Evolutionary conservation across 92 coral and sea anemone genomes (phyloP).

Genomic region (Hydrozoanthus gracilis): DNA sequence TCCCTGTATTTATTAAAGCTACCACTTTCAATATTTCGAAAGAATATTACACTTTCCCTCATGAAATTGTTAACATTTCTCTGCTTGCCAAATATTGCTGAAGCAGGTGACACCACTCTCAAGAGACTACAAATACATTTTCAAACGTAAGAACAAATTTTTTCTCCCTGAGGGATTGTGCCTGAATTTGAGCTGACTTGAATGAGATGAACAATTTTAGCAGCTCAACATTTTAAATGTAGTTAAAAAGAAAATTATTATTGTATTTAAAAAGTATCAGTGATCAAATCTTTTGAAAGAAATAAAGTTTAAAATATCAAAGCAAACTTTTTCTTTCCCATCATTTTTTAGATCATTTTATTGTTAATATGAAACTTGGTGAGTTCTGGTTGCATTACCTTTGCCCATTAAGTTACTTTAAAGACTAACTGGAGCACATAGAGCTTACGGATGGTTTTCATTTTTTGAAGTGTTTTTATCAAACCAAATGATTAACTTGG

Average conservation of each 20-base stretch:
- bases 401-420: neutral
- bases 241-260: slow-evolving; percentile 20
- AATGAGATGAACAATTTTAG: slow-evolving; percentile 42
- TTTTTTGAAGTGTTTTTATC: too few species aligned
- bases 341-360: neutral
- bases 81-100: slow-evolving; percentile 4
- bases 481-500: too few species aligned
- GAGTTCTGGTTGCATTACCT: neutral
- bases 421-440: too few species aligned
- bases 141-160: neutral
- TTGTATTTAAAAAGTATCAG: slow-evolving; percentile 43
- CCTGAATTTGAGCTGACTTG: slow-evolving; percentile 26
- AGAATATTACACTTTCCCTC: slow-evolving; percentile 44
- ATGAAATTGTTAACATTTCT: slow-evolving; percentile 32
- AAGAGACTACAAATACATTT: slow-evolving; percentile 10
- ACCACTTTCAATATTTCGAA: slow-evolving; percentile 37
- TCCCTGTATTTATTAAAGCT: slow-evolving; percentile 29
- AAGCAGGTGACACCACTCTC: slow-evolving; percentile 35
- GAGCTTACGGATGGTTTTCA: too few species aligned
- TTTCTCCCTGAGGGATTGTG: slow-evolving; percentile 46
- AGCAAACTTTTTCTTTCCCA: neutral
- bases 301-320: slow-evolving; percentile 41
- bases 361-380: neutral
- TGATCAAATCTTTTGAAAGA: slow-evolving; percentile 39
- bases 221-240: slow-evolving; percentile 29